Evolutionary conservation across 2,888 invertebrate genomes (phyloP).

Genomic region (Trachelus stipa): DNA sequence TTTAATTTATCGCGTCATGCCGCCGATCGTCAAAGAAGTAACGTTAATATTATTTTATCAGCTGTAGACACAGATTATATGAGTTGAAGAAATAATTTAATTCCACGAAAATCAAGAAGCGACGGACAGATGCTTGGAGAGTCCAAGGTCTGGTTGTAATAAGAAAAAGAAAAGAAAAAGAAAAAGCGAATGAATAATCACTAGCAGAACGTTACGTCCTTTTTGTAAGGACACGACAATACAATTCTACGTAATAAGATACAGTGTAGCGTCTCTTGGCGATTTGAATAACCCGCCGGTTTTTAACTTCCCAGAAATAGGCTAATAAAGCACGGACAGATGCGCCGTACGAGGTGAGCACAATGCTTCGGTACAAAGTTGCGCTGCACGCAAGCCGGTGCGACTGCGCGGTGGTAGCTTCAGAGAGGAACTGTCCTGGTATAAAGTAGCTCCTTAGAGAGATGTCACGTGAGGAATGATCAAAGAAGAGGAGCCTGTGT

Average conservation of each 20-base stretch:
- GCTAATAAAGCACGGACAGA: constrained; percentile 33
- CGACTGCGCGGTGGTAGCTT: too few species aligned
- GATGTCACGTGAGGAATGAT: too few species aligned
- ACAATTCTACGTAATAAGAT: not conserved
- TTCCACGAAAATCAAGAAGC: not conserved
- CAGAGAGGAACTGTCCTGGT: too few species aligned
- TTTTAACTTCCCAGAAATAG: constrained; percentile 34
- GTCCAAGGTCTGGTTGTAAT: not conserved
- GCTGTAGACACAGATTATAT: not conserved
- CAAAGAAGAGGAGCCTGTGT: too few species aligned
- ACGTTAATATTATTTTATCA: not conserved
- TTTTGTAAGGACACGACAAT: not conserved
- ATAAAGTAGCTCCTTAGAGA: too few species aligned
- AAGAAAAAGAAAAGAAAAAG: too few species aligned
- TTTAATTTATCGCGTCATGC: not conserved
- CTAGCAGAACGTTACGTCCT: not conserved
- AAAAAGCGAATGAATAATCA: not conserved
- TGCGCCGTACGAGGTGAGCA: constrained; percentile 28
- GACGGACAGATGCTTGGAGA: not conserved
- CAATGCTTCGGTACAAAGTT: constrained; percentile 31
- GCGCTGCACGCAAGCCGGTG: not conserved
- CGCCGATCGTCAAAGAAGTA: too few species aligned
- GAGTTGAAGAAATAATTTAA: not conserved
- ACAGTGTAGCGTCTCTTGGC: not conserved
- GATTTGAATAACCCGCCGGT: constrained; percentile 33